Evolutionary conservation across 2,797 vertebrate genomes (phyloP), one percentile per base, ranked within the genome.

Genomic region (Pangasius sanitwongsei): DNA sequence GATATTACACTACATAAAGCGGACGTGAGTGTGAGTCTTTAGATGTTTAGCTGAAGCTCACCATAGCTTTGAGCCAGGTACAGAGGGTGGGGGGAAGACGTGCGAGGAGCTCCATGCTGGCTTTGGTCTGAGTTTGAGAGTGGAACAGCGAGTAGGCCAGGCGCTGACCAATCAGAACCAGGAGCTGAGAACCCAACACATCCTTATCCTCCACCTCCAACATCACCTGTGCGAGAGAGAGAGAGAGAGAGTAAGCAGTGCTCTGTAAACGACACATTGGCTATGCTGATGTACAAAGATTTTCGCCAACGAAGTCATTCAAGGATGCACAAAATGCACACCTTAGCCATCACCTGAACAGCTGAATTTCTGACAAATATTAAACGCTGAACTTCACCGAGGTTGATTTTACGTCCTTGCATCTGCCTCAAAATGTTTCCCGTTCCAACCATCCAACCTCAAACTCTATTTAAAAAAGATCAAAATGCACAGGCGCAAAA

Each of bases 31-130:
- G 48, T 8, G 41, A n/a, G 16, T 25, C n/a, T 88, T 97, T 90
- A 15, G 25, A 2, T 6, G 50, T 55, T 13, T 2, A 1, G 41
- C 25, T 16, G 80, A 28, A 37, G 34, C 81, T 63, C 57, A 99
- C 99, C 98, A 99, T 99, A 1, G 99, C 98, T 92, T 99, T 99
- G 85, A 99, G 96, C 99, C 99, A 99, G 1, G 98, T 99, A 91
- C 97, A 99, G n/a, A 99, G 97, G 0, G 96, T 98, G 20, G 98
- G 97, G 0, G 99, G 97, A 65, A 99, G 96, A 50, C 97, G 95
- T 55, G 97, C 96, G 4, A 99, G 96, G 90, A 99, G 94, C 93
- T 99, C 99, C 97, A 97, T 97, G 25, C 97, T 97, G 1, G 97
- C 93, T 90, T 96, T 97, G 0, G 97, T 98, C 92, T 96, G 96